Percentiles rank a stretch among this genome's conserved stretches.
Conservation (phyloP, 2,888 invertebrate genomes). For the Dermolepida albohirtum region DNA sequence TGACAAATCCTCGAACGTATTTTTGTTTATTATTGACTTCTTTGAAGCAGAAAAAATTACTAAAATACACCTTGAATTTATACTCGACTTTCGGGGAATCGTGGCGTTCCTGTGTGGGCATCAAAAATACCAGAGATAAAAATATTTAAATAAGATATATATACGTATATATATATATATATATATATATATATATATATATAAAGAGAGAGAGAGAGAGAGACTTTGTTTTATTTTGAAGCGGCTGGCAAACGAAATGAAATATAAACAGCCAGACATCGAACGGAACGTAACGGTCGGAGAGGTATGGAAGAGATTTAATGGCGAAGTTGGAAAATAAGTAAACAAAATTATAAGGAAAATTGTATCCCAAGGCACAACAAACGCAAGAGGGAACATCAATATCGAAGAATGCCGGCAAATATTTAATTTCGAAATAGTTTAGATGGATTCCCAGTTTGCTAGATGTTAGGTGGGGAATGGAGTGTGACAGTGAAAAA, state of each 20-base stretch:
- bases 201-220: too few relatives aligned
- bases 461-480: constrained; percentile 7
- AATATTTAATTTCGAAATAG: constrained; percentile 42
- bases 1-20: too few relatives aligned
- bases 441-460: constrained; percentile 31
- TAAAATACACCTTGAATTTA: too few relatives aligned
- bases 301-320: constrained; percentile 34
- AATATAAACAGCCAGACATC: constrained; percentile 22
- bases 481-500: neutral
- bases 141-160: too few relatives aligned
- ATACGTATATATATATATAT: neutral
- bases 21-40: too few relatives aligned
- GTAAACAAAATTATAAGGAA: constrained; percentile 45
- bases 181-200: neutral
- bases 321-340: constrained; percentile 44
- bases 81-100: too few relatives aligned
- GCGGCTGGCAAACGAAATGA: constrained; percentile 5
- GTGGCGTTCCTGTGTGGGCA: too few relatives aligned
- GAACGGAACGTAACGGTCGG: constrained; percentile 22
- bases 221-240: neutral
- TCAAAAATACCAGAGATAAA: too few relatives aligned
- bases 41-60: too few relatives aligned
- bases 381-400: constrained; percentile 15
- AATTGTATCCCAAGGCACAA: constrained; percentile 41
- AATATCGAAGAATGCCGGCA: constrained; percentile 39